Evolutionary conservation across 2,113 vertebrate genomes (phyloP).

Genomic region (Elachura formosa): DNA sequence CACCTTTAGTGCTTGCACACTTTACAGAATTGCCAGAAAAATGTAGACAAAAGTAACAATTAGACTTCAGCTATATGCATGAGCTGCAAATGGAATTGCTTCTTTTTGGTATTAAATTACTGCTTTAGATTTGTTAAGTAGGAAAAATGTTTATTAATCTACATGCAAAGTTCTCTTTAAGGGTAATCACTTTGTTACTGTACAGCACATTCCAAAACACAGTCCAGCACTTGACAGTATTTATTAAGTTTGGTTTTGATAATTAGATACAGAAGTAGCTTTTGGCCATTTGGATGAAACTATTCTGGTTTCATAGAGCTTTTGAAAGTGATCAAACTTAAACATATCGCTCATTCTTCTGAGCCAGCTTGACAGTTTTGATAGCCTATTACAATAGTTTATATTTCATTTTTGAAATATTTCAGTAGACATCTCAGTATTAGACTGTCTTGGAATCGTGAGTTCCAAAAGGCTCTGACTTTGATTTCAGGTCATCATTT

Average conservation of each 20-base stretch:
- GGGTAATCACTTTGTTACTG: not conserved
- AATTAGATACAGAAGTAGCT: slow-evolving; percentile 51
- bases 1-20: slow-evolving; percentile 4
- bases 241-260: slow-evolving; percentile 37
- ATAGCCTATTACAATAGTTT: slow-evolving; percentile 68
- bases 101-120: slow-evolving; percentile 35
- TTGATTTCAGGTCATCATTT: slow-evolving; percentile 64
- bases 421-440: slow-evolving; percentile 63
- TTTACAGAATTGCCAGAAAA: not conserved
- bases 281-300: slow-evolving; percentile 52
- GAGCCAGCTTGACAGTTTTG: slow-evolving; percentile 63
- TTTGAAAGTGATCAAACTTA: slow-evolving; percentile 56
- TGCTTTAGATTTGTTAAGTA: not conserved
- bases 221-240: slow-evolving; percentile 23
- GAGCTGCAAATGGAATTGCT: not conserved
- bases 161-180: not conserved
- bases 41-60: not conserved
- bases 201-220: not conserved
- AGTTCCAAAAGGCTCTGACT: slow-evolving; percentile 19
- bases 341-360: slow-evolving; percentile 52
- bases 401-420: slow-evolving; percentile 66
- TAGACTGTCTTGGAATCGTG: slow-evolving; percentile 41
- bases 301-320: slow-evolving; percentile 24
- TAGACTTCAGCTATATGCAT: not conserved
- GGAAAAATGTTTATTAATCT: slow-evolving; percentile 22